Conservation (phyloP, 2,888 invertebrate genomes). For the Latheticus oryzae region DNA sequence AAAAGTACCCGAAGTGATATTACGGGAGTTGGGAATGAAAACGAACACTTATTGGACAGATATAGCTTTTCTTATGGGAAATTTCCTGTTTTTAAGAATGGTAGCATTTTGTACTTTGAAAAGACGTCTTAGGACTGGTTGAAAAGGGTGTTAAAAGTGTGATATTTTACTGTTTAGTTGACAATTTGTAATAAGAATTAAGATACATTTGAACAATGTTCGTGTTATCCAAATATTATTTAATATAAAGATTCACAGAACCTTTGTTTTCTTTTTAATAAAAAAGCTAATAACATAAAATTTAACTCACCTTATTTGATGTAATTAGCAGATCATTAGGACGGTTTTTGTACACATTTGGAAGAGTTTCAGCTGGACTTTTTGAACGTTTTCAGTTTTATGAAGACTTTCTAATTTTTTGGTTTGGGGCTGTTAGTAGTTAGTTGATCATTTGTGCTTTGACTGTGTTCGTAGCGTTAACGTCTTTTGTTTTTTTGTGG, state of each 20-base stretch:
- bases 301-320: no score
- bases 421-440: no score
- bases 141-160: constrained; percentile 6
- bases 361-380: no score
- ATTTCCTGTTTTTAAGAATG: constrained; percentile 73
- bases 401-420: no score
- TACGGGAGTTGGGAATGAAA: constrained; percentile 77
- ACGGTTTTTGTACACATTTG: no score
- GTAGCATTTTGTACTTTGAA: constrained; percentile 77
- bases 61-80: constrained; percentile 71
- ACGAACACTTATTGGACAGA: constrained; percentile 78
- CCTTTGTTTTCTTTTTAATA: neutral
- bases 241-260: neutral
- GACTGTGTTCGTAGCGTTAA: no score
- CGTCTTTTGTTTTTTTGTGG: no score
- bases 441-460: no score
- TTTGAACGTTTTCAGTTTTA: no score
- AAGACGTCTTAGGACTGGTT: constrained; percentile 54
- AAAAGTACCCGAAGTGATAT: constrained; percentile 74
- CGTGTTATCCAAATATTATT: constrained; percentile 14
- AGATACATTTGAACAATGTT: constrained; percentile 9
- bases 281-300: neutral
- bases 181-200: constrained; percentile 3
- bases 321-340: no score
- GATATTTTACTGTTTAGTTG: constrained; percentile 12